Evolutionary conservation across 2,888 invertebrate species (phyloP), one percentile per base, ranked within the genome.

Genomic region (Caenorhabditis doughertyi): DNA sequence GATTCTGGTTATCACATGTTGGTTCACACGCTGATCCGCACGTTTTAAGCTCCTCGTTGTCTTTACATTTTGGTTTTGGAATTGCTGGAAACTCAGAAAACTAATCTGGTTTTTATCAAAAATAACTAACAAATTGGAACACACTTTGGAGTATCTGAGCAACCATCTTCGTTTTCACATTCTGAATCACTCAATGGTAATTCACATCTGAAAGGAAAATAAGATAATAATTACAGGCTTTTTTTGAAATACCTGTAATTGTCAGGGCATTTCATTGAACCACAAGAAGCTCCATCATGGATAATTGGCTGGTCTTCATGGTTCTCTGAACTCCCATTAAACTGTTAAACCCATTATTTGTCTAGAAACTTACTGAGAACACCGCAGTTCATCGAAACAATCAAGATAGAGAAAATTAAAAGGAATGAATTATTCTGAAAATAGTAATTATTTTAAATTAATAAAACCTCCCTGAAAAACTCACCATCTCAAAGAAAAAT

Each of bases 1-100:
- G 35, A n/a, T 62, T 47, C 25, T 27, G 29, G 25, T 60, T 27
- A 27, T 81, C 70, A 49, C 81, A 81, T 47, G 70, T 70, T 23
- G 81, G 74, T 32, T 81, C 81, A 71, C 80, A 81, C 21, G 70
- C 21, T 1, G 74, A 71, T 4, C 81, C 81, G 25, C 81, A 81
- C 16, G 29, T 23, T 47, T 58, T 56, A 16, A 81, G 3, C 29
- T 71, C 64, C n/a, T 81, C 81, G 32, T 81, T 76, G 16, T 70
- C 74, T 3, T 42, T 29, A 44, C 79, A 81, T 49, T 44, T 35
- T n/a, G 68, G 68, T 27, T 47, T 53, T 32, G 25, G 32, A 11
- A 67, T 18, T 9, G 56, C 79, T 71, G 29, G 18, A 79, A 55
- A 35, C 0, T 8, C 8, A 11, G 11, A 47, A 32, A 23, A 4